Evolutionary conservation across 2,113 vertebrate species (phyloP).

Genomic region (Meriones unguiculatus): DNA sequence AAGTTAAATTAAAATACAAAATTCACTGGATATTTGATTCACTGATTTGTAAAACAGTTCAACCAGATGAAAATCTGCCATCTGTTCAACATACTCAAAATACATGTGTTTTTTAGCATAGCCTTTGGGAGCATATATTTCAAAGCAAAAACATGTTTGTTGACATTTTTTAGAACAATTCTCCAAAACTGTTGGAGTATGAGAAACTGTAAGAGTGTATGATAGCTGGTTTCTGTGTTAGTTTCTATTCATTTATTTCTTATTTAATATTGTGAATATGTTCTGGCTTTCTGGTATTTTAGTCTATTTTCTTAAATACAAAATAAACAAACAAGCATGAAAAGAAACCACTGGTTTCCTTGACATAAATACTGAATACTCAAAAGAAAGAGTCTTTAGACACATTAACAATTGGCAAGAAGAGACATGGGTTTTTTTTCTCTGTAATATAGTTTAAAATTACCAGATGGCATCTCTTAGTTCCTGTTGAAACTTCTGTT

Average conservation of each 20-base stretch:
- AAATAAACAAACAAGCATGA: constrained; percentile 21
- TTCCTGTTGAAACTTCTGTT: constrained; percentile 48
- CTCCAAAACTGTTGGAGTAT: constrained; percentile 31
- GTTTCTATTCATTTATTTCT: constrained; percentile 52
- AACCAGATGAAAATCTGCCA: constrained; percentile 46
- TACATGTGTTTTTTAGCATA: constrained; percentile 10
- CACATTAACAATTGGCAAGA: constrained; percentile 55
- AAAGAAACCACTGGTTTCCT: constrained; percentile 31
- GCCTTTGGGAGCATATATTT: background rate
- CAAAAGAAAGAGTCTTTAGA: constrained; percentile 18
- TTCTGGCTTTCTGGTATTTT: constrained; percentile 56
- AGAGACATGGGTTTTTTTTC: background rate
- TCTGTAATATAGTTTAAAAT: constrained; percentile 67
- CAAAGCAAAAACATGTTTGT: background rate
- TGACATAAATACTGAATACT: constrained; percentile 57
- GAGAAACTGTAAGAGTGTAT: background rate
- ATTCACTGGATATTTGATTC: constrained; percentile 46
- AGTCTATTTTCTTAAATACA: constrained; percentile 60
- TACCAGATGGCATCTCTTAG: constrained; percentile 57
- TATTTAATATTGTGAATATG: constrained; percentile 56
- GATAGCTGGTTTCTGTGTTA: background rate
- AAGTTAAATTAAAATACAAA: constrained; percentile 57
- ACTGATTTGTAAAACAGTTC: constrained; percentile 54
- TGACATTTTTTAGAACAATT: constrained; percentile 1
- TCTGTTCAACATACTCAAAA: constrained; percentile 56